A percentile compares a stretch with the other conserved stretches of the same genome.
phyloP scores from a whole-genome alignment of 2,113 vertebrate species.

The Glaucomys volans region DNA sequence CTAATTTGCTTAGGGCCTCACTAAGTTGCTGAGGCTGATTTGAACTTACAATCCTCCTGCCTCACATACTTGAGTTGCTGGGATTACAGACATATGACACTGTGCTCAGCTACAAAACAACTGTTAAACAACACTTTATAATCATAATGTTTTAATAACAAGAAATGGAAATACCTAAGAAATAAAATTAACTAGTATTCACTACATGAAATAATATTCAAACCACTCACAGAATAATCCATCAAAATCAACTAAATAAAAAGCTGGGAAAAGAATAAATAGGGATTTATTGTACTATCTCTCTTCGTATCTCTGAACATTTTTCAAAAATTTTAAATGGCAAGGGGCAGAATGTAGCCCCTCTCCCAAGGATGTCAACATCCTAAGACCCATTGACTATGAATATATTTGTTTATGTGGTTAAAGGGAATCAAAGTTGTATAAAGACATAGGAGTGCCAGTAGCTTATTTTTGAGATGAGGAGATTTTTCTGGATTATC shows the following conservation, averaged over 20 bases:
- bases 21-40: no score
- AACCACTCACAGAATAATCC: not conserved
- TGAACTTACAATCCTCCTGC: no score
- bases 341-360: not conserved
- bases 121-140: not conserved
- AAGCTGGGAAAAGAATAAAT: not conserved
- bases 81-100: no score
- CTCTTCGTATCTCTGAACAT: not conserved
- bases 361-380: not conserved
- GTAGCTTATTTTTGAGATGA: not conserved
- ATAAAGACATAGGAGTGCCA: not conserved
- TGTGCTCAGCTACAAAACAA: no score
- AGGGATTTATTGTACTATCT: not conserved
- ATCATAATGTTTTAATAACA: not conserved
- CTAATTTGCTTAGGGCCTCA: no score
- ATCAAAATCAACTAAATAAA: not conserved
- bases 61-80: no score
- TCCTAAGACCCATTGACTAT: not conserved
- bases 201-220: not conserved
- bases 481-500: not conserved
- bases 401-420: not conserved
- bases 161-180: constrained; percentile 2
- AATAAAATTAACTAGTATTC: not conserved
- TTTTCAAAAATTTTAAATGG: not conserved
- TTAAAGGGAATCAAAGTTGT: not conserved